These are phyloP conservation scores for Spinus pinus DNA, from an alignment of 2,797 vertebrate species.

Conservation along the genomic window DNA sequence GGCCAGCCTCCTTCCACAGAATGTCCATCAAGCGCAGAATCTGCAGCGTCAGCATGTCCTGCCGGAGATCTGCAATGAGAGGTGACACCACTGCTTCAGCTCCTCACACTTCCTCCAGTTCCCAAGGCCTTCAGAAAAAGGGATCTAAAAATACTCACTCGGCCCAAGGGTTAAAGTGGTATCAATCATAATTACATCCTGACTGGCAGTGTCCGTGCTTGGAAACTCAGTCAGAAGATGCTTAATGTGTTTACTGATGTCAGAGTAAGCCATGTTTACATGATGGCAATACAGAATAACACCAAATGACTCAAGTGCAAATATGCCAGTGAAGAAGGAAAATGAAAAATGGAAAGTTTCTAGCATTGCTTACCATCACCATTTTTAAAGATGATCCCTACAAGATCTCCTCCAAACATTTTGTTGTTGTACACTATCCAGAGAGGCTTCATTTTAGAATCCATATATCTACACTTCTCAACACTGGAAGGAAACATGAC, in stretches of 20 bases:
- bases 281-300: not conserved
- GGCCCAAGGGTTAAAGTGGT: not conserved
- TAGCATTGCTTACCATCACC: slow-evolving; percentile 87
- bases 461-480: slow-evolving; percentile 97
- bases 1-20: slow-evolving; percentile 94
- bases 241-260: not conserved
- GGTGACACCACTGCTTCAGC: not conserved
- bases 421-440: slow-evolving; percentile 99
- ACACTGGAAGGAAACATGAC: slow-evolving; percentile 78
- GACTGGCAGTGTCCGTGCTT: not conserved
- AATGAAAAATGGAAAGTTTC: not conserved
- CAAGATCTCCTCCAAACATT: slow-evolving; percentile 86
- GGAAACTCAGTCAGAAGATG: not conserved
- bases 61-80: slow-evolving; percentile 83
- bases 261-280: not conserved
- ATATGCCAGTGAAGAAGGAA: not conserved
- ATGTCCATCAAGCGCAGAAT: slow-evolving; percentile 95
- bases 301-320: not conserved
- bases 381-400: slow-evolving; percentile 98
- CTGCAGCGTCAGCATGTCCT: slow-evolving; percentile 97
- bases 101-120: not conserved
- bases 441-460: slow-evolving; percentile 99
- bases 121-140: not conserved
- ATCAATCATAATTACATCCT: not conserved
- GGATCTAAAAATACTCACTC: not conserved